Evolutionary conservation across 1,140 invertebrate species (phyloP).

Genomic region (Samia ricini): DNA sequence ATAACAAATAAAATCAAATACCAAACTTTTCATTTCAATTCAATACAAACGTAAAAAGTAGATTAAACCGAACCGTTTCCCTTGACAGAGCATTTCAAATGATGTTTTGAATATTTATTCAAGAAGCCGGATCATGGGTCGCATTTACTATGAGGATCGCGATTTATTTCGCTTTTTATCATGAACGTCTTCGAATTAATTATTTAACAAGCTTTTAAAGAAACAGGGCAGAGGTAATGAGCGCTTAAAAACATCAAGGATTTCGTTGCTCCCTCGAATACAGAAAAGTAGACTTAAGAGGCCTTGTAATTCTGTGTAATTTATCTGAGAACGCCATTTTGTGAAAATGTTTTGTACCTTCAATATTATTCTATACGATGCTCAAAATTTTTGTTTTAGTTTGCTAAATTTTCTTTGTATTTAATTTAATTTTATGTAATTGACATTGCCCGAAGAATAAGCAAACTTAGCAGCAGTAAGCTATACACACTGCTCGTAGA

Average conservation of each 20-base stretch:
- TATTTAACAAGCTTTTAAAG: conserved; percentile 60
- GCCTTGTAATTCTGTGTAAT: conserved; percentile 49
- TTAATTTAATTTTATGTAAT: too few species aligned
- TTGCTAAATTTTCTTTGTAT: too few species aligned
- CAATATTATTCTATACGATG: background rate
- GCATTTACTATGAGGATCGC: conserved; percentile 12
- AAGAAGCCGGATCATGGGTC: conserved; percentile 17
- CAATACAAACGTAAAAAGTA: too few species aligned
- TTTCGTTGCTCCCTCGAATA: conserved; percentile 34
- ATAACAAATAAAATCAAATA: too few species aligned
- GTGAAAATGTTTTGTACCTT: conserved; percentile 36
- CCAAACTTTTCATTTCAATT: too few species aligned
- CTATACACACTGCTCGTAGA: too few species aligned
- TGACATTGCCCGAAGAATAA: background rate
- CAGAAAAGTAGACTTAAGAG: conserved; percentile 44
- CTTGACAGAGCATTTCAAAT: conserved; percentile 9
- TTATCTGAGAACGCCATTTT: conserved; percentile 42
- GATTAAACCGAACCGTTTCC: background rate
- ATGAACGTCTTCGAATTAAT: conserved; percentile 51
- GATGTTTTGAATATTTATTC: conserved; percentile 36
- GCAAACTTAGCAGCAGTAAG: conserved; percentile 12
- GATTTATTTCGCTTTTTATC: conserved; percentile 23
- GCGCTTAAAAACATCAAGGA: conserved; percentile 33
- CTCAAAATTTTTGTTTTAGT: too few species aligned
- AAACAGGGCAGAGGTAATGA: conserved; percentile 43